Evolutionary conservation across 2,797 vertebrate species (phyloP), one percentile per base, ranked within the genome.

Genomic region (Crypturellus tataupa): DNA sequence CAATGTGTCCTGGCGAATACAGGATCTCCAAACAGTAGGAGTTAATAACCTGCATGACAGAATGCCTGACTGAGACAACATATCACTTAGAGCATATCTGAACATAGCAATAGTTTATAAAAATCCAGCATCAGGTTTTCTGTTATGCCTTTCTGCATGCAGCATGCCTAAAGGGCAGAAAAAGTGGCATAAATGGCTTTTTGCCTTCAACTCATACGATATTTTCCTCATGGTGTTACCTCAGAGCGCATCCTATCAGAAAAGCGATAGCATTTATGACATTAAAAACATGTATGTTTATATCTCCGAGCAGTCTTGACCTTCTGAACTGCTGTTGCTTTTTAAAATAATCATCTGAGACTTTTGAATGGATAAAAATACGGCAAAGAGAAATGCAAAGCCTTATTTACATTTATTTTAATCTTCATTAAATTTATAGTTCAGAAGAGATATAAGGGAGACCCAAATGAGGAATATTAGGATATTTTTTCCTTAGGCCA

Each of bases 11-110:
- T 19, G 68, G 40, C 71, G 76, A 95, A 64, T 70, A 71, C 29
- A 87, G 80, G 65, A 89, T 55, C 80, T 91, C 65, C 60, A 91
- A 76, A 84, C 47, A 91, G 77, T 76, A 85, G 49, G 44, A 87
- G 59, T 49, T 89, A 91, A 91, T 65, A 67, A 25, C 78, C 69
- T 86, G 68, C n/a, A 72, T 84, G 55, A 80, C 65, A 92, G 92
- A 87, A 93, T 69, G 37, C 46, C 40, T 59, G 17, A 76, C 31
- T 72, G 49, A 69, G 73, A 81, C 51, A 87, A 72, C 67, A 69
- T 40, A 86, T 81, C 62, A 63, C 25, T 83, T 63, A 51, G 4
- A 91, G 37, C 27, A 72, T 55, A 89, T 16, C n/a, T 83, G 67
- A 55, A 72, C 37, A 72, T 2, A 78, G 65, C 33, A 86, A 77